Base-by-base conservation (phyloP, 2,113 vertebrate genomes). In the Nyctibius bracteatus region DNA sequence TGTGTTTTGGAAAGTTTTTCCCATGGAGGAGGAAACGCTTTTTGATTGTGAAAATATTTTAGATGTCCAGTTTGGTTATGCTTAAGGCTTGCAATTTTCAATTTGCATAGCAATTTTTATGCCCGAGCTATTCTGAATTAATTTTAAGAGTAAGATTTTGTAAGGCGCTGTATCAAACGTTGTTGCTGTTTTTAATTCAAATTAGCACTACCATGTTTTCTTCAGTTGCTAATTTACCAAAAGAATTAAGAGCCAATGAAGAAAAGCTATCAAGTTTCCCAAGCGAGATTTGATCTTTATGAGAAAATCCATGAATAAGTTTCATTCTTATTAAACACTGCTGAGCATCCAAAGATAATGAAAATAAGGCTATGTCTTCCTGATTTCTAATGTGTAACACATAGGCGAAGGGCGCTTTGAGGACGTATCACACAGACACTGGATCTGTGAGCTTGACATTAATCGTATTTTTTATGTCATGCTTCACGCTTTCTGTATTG, bases 381-480 rank as follows among this genome's bases (percentile, higher is more conserved):
- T 84, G 92, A 87, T 95, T 95, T 95, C 65, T 91, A 78, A 96
- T 81, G 88, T 82, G 62, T 59, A 88, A 86, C 93, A 92, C 52
- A 23, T 81, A 96, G 73, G 83, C 5, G 0, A 96, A 96, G 84
- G 86, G 88, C 28, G 0, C 88, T 96, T 90, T 94, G 95, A 97
- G 81, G 83, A 90, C 33, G 12, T n/a, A 55, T 77, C 86, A 77
- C 12, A 16, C 57, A 91, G 59, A 87, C 51, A 30, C 30, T 37
- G 51, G 62, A 90, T 73, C 85, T 88, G 54, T 43, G 88, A 94
- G 94, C 80, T 41, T 85, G 94, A 93, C 91, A 92, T 93, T 95
- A 97, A 97, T 96, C 43, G 0, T 91, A 84, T 86, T 94, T 96
- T 95, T 96, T 79, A 59, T 88, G 92, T 93, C 93, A 96, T 96